Base-by-base conservation (phyloP, 1,140 invertebrate genomes). In the Aphidius ervi region DNA sequence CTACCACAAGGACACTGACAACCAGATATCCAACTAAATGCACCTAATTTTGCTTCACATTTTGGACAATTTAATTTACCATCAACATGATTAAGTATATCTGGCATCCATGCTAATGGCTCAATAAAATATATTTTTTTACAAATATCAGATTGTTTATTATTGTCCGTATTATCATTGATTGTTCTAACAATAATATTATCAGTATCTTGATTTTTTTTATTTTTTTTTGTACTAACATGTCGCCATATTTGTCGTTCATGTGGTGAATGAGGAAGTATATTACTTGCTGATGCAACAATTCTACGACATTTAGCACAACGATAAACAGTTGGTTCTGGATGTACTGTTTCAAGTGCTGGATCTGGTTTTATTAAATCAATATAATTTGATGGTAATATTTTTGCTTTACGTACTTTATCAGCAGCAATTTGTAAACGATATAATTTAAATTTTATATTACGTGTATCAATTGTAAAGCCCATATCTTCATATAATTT, bases 21-120 rank as follows among this genome's bases (percentile, higher is more conserved):
- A 58, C 88, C 88, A 81, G 80, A 46, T 53, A 91, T 82, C 91
- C 91, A 93, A 75, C 88, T 92, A 70, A 90, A 94, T 46, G 88
- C 90, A 5, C 91, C 91, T 48, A 93, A 77, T 75, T 93, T 93
- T 48, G 84, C 85, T 48, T 81, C 81, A 67, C 91, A 93, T 74
- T 91, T 91, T 31, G 91, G 91, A 73, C 91, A 94, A 72, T 89
- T 82, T n/a, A 94, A 75, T 75, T 92, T 92, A 3, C 91, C 91
- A 68, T 89, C 85, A 3, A 85, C 83, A 59, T 81, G 84, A 65
- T 87, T 84, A 46, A 82, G 79, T 47, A 90, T 86, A 65, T 85
- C 83, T 16, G 81, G 79, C 90, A 94, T 94, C 91, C 91, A 94
- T 20, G 84, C 78, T 68, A 93, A 79, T 1, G 91, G 91, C 76